phyloP scores from a whole-genome alignment of 53 echinoderm and acorn worm species.

The Holothuria scabra region DNA sequence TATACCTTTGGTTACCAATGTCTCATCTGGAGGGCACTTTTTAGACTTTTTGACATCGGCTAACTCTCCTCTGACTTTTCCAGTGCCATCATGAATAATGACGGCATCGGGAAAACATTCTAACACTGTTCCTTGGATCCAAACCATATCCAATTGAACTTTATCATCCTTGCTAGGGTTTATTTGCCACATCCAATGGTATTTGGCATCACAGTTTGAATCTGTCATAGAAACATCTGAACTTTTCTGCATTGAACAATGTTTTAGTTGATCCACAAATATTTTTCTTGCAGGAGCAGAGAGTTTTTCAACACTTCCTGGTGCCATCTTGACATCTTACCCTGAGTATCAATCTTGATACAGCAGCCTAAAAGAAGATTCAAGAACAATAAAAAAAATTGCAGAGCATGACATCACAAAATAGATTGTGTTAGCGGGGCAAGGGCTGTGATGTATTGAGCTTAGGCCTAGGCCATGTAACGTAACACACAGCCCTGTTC shows the following conservation, averaged over 20 bases:
- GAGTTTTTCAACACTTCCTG: constrained; percentile 10
- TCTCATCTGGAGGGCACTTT: neutral
- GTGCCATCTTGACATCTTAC: neutral
- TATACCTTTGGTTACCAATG: constrained; percentile 35
- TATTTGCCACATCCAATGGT: constrained; percentile 14
- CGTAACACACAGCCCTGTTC: too few species aligned
- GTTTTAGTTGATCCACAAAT: constrained; percentile 27
- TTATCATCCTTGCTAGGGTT: neutral
- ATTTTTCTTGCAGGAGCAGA: constrained; percentile 27
- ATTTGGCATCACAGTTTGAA: neutral
- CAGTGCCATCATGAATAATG: constrained; percentile 34
- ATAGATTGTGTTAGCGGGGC: too few species aligned
- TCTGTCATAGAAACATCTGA: neutral
- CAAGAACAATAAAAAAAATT: too few species aligned
- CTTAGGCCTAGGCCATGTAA: too few species aligned
- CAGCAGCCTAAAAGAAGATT: too few species aligned
- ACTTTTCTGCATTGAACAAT: neutral
- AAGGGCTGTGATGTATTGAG: too few species aligned
- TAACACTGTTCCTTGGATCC: constrained; percentile 39
- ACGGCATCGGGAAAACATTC: constrained; percentile 3
- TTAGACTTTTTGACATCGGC: constrained; percentile 26
- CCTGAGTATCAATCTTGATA: too few species aligned
- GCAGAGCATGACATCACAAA: too few species aligned
- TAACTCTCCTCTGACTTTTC: constrained; percentile 35
- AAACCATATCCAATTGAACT: constrained; percentile 15